phyloP scores from a whole-genome alignment of 2,797 vertebrate genomes.

The Rhynchonycteris naso region DNA sequence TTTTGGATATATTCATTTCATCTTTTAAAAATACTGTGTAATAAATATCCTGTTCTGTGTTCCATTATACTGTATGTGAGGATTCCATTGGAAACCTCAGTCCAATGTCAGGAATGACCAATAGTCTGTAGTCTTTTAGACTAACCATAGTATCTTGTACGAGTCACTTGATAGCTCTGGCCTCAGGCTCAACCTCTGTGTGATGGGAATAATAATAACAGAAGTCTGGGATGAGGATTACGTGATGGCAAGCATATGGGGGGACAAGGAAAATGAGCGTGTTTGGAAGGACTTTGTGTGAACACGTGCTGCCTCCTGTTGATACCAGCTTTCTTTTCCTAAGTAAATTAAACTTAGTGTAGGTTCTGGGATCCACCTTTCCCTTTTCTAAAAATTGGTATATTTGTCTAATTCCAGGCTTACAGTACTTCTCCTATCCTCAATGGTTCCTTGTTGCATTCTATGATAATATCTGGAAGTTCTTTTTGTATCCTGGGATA shows the following conservation, averaged over 20 bases:
- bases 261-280: not conserved
- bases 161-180: not conserved
- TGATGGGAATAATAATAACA: not conserved
- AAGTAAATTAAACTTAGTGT: not conserved
- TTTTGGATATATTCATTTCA: not conserved
- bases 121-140: not conserved
- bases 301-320: not conserved
- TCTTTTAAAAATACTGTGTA: not conserved
- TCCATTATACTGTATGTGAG: not conserved
- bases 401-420: not conserved
- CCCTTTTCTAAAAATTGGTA: not conserved
- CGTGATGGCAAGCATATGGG: not conserved
- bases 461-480: not conserved
- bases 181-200: not conserved
- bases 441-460: not conserved
- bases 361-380: constrained; percentile 25
- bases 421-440: not conserved
- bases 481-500: constrained; percentile 21
- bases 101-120: not conserved
- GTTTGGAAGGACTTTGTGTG: not conserved
- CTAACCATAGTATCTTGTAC: not conserved
- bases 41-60: not conserved
- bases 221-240: not conserved
- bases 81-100: not conserved
- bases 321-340: not conserved